Conservation (phyloP, 2,797 vertebrate genomes). For the Oreochromis mossambicus region DNA sequence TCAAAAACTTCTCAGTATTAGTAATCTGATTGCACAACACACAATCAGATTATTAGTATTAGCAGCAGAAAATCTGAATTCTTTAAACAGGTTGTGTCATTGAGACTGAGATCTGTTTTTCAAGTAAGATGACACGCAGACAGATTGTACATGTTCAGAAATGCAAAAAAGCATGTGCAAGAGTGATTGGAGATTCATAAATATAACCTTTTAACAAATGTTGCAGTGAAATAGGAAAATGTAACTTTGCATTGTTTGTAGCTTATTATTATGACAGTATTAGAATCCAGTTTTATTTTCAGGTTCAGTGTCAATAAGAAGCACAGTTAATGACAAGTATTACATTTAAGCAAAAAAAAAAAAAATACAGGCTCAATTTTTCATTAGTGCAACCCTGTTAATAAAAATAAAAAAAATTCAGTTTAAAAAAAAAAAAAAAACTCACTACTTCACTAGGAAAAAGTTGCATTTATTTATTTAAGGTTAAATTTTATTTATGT, state of each 20-base stretch:
- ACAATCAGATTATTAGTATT: neutral
- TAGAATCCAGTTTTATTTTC: neutral
- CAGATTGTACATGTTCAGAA: neutral
- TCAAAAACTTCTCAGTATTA: neutral
- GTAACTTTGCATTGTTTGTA: neutral
- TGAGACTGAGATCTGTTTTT: neutral
- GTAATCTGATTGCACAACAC: neutral
- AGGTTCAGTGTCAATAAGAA: neutral
- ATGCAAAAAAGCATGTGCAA: neutral
- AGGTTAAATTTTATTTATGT: neutral
- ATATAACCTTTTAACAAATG: neutral
- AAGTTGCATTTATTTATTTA: neutral
- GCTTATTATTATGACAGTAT: neutral
- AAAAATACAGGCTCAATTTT: neutral
- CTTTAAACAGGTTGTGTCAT: neutral
- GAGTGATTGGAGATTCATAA: neutral
- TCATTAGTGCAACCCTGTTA: neutral
- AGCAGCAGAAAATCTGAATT: neutral
- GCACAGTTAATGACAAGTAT: neutral
- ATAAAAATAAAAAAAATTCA: neutral
- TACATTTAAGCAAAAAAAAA: neutral
- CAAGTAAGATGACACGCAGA: neutral
- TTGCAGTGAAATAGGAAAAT: neutral
- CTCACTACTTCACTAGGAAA: neutral
- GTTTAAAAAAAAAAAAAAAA: neutral